Evolutionary conservation across 2,113 vertebrate species (phyloP), one percentile per base, ranked within the genome.

Genomic region (Calidris pygmaea): DNA sequence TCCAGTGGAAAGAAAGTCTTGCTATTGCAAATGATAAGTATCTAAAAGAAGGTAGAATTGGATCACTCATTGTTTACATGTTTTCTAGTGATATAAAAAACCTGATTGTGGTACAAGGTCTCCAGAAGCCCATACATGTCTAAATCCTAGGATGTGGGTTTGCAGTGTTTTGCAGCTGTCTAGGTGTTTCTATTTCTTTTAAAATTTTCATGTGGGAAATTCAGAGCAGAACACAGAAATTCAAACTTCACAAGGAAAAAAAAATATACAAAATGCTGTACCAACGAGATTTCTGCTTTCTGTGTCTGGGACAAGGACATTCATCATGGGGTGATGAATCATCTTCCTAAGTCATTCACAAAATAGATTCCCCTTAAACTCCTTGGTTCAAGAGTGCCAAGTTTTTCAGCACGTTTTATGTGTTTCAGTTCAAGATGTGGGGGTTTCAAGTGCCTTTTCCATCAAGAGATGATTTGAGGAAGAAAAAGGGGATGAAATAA

Each of bases 271-370:
- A 73, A 73, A 73, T 1, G 3, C 56, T 7, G 1, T 85, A 82
- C 18, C 73, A 83, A 24, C 24, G 29, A 77, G 18, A 85, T 84
- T 84, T 92, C 86, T 45, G 37, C 50, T 92, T 94, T 87, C 90
- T 78, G 10, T 55, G 18, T 81, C 70, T 86, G 48, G 59, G 75
- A 93, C 60, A 76, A 27, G 50, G 53, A 63, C 35, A 58, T 82
- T 83, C 41, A 87, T 94, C 94, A 92, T 37, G 37, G 65, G 68
- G 34, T 39, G 58, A 75, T 74, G 78, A 96, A 89, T 97, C 92
- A 96, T 34, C 59, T 84, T 85, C 71, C 55, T 32, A 83, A 91
- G 50, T 83, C 43, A 78, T 85, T 85, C 79, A 87, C 72, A 81
- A 90, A 87, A 78, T 8, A 85, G 59, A 82, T 37, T 66, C 55